Base-by-base conservation (phyloP, 1,140 invertebrate species). In the Chionoecetes opilio region DNA sequence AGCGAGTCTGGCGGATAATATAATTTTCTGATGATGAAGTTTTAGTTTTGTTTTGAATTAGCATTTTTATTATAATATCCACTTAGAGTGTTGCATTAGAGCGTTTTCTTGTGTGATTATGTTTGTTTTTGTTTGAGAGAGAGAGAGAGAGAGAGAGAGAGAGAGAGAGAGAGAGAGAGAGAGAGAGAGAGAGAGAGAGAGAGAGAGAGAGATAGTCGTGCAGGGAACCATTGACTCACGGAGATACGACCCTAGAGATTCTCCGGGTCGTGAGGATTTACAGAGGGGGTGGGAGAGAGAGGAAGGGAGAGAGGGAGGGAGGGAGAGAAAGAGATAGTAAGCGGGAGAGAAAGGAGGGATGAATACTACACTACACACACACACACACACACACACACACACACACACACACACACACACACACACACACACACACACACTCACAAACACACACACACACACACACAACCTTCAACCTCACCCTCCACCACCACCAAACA, bases 101-200 rank as follows among this genome's bases (percentile, higher is more conserved):
- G n/a, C n/a, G 11, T 34, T 87, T 17, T 34, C 2, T 35, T 34
- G 32, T 17, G 14, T 21, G 26, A 26, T 17, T 17, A 53, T 11
- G 11, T 11, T 17, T 53, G 38, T 6, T 41, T 53, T 34, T 2
- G 2, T n/a, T 14, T 14, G 32, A 26, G 14, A 87, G 85, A 87
- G 85, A 87, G 85, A 87, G 29, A 87, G 31, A 87, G 31, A 87
- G 86, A 87, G 31, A 87, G 86, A 87, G 31, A 87, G 86, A 87
- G 31, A 87, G 86, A 87, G 31, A 87, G 86, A 87, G 31, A 87
- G 85, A 87, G 29, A 87, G 86, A 87, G 31, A 87, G 86, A 87
- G 31, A 87, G 86, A 87, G 31, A 87, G 31, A 87, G 86, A 87
- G 31, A 87, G 86, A 87, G 86, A 87, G 26, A 37, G 85, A n/a